Percentiles rank a stretch among this genome's conserved stretches.
phyloP scores from a whole-genome alignment of 2,888 invertebrate genomes.

The Apamea monoglypha region DNA sequence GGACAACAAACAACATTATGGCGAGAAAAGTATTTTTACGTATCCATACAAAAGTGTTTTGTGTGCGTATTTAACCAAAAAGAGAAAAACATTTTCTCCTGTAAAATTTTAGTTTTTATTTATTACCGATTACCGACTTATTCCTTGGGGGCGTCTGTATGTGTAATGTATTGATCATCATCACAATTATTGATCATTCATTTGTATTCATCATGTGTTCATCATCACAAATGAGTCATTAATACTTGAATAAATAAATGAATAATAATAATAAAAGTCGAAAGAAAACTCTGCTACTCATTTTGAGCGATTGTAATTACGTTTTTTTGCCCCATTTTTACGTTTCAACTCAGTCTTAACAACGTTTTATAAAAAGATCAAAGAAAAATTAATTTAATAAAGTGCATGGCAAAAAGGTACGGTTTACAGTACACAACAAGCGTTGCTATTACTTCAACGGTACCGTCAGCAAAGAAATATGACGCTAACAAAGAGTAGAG shows the following conservation, averaged over 20 bases:
- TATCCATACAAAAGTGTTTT: neutral
- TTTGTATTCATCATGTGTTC: no score
- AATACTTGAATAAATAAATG: neutral
- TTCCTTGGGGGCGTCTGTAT: no score
- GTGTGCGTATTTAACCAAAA: no score
- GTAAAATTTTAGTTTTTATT: no score
- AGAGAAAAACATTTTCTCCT: no score
- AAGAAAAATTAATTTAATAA: conserved; percentile 51
- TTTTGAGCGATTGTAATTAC: neutral
- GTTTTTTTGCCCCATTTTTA: neutral
- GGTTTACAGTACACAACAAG: conserved; percentile 34
- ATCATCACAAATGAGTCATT: neutral
- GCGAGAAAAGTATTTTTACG: neutral
- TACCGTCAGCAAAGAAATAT: conserved; percentile 25
- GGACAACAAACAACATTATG: neutral
- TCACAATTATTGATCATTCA: no score
- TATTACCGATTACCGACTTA: no score
- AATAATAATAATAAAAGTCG: neutral
- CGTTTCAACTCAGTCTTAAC: no score
- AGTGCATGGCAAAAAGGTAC: conserved; percentile 29
- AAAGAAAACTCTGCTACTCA: neutral
- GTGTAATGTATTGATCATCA: neutral
- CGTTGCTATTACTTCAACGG: conserved; percentile 26
- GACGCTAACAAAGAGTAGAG: conserved; percentile 11
- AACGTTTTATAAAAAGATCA: conserved; percentile 25